Conservation (phyloP, 1,140 invertebrate genomes). For the Anadara kagoshimensis region DNA sequence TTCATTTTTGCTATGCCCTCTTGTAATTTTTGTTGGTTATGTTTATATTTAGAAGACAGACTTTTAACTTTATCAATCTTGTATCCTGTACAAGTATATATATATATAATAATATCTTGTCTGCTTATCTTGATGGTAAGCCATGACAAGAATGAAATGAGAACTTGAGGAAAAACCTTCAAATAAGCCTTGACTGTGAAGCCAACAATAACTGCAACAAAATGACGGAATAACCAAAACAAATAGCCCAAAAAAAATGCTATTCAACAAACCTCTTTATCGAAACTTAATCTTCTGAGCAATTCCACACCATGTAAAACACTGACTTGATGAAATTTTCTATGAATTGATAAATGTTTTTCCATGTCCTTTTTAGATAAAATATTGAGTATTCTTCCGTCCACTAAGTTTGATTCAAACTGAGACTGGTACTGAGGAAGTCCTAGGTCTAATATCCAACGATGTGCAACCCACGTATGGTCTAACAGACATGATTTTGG, state of each 20-base stretch:
- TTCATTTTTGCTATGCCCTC: too few species aligned
- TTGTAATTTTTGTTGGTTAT: too few species aligned
- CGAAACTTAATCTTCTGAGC: slow-evolving; percentile 92
- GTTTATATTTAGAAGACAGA: too few species aligned
- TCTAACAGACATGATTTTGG: slow-evolving; percentile 89
- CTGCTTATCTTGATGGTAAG: too few species aligned
- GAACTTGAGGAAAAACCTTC: too few species aligned
- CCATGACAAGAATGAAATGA: too few species aligned
- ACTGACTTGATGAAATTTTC: slow-evolving; percentile 94
- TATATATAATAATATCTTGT: too few species aligned
- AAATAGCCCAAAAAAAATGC: neutral
- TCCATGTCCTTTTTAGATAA: slow-evolving; percentile 95
- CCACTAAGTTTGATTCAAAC: slow-evolving; percentile 92
- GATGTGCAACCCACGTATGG: slow-evolving; percentile 92
- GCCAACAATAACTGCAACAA: too few species aligned
- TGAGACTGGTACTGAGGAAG: slow-evolving; percentile 90
- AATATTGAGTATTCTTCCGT: slow-evolving; percentile 92
- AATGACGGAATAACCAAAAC: too few species aligned
- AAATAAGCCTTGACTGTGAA: too few species aligned
- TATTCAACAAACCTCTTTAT: slow-evolving; percentile 83
- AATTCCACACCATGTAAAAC: slow-evolving; percentile 95
- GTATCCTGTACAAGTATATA: too few species aligned
- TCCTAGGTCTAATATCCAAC: slow-evolving; percentile 93
- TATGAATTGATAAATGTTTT: slow-evolving; percentile 88
- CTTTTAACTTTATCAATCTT: too few species aligned